These are phyloP conservation scores for Tigriopus japonicus DNA, from an alignment of 1,140 invertebrate species.

Conservation along the genomic window DNA sequence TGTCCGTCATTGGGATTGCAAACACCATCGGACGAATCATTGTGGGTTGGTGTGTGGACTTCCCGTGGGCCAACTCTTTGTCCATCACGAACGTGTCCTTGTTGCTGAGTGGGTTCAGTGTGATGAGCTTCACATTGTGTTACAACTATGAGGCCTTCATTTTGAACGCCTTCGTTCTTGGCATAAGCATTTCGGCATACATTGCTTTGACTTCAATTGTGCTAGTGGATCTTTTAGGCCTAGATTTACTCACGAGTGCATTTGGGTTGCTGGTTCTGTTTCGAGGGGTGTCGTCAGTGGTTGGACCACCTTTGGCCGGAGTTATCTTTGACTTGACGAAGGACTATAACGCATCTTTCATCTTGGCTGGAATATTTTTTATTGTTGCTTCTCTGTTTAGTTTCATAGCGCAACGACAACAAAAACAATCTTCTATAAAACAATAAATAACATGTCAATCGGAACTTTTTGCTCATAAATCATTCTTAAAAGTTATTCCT, in stretches of 20 bases:
- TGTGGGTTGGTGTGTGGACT: conserved; percentile 33
- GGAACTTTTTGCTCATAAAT: no score
- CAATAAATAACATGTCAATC: no score
- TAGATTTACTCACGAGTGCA: conserved; percentile 87
- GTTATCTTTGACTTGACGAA: conserved; percentile 16
- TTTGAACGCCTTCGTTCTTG: neutral
- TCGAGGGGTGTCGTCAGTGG: conserved; percentile 71
- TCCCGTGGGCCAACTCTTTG: conserved; percentile 49
- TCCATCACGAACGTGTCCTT: conserved; percentile 86
- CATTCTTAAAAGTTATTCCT: no score
- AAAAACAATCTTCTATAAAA: no score
- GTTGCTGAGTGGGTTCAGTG: conserved; percentile 64
- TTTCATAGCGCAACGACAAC: neutral
- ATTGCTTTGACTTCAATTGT: conserved; percentile 96
- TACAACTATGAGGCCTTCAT: conserved; percentile 3
- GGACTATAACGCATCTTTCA: neutral
- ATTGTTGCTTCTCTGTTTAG: conserved; percentile 11
- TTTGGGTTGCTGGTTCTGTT: conserved; percentile 88
- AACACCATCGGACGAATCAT: conserved; percentile 48
- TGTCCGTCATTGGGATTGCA: conserved; percentile 91
- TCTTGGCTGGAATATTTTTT: conserved; percentile 31
- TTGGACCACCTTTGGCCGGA: conserved; percentile 45
- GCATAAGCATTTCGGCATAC: conserved; percentile 48
- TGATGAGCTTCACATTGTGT: conserved; percentile 66
- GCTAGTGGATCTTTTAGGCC: conserved; percentile 77